These are phyloP conservation scores for Zeugodacus cucurbitae DNA, from an alignment of 1,140 invertebrate species.

Conservation along the genomic window DNA sequence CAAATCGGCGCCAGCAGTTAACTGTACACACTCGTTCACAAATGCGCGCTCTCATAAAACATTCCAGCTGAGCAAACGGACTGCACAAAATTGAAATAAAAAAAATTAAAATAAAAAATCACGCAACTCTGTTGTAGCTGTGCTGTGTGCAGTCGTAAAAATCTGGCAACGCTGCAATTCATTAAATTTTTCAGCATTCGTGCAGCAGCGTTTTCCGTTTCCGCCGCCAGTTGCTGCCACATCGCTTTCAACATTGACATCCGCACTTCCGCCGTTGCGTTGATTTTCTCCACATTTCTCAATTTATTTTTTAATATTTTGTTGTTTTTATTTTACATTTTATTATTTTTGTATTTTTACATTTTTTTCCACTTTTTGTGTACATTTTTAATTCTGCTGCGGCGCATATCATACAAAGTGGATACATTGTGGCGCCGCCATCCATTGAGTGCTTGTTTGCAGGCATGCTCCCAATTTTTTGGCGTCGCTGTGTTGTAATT, in stretches of 20 bases:
- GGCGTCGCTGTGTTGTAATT: conserved; percentile 5
- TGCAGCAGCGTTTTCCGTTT: background rate
- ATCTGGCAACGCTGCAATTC: conserved; percentile 32
- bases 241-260: conserved; percentile 35
- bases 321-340: background rate
- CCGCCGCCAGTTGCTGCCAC: conserved; percentile 9
- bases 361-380: background rate
- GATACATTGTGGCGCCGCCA: conserved; percentile 14
- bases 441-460: background rate
- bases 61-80: conserved; percentile 22
- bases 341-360: background rate
- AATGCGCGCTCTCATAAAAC: background rate
- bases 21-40: background rate
- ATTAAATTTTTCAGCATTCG: conserved; percentile 26
- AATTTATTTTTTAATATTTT: conserved; percentile 23
- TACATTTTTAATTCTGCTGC: conserved; percentile 22
- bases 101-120: background rate
- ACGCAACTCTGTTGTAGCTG: background rate
- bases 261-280: conserved; percentile 3
- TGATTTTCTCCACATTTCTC: background rate
- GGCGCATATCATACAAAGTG: background rate
- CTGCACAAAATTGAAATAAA: background rate
- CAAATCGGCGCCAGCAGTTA: conserved; percentile 19
- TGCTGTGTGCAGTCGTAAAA: background rate
- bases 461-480: conserved; percentile 25